Conservation (phyloP, 2,797 vertebrate species). For the Nyctibius grandis region DNA sequence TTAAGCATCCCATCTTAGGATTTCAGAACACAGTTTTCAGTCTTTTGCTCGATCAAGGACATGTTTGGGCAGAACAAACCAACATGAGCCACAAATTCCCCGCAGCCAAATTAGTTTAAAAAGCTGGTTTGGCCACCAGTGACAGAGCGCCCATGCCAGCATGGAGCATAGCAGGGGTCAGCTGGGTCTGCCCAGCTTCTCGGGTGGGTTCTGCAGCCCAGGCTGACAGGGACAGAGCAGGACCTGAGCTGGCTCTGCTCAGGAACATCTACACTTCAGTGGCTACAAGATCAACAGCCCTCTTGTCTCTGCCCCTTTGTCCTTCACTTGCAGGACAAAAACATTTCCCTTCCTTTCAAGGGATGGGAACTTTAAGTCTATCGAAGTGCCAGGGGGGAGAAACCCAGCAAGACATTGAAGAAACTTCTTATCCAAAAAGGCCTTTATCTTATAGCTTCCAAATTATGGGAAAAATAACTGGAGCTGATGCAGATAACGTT, state of each 20-base stretch:
- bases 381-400: neutral
- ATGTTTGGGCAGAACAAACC: neutral
- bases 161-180: neutral
- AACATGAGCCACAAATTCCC: neutral
- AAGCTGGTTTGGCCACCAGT: neutral
- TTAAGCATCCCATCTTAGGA: neutral
- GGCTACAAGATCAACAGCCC: neutral
- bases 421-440: neutral
- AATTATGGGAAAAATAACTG: neutral
- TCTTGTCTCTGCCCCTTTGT: neutral
- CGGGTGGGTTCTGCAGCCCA: neutral
- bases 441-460: neutral
- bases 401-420: neutral
- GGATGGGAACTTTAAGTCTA: neutral
- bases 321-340: neutral
- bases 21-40: neutral
- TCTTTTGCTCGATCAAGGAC: neutral
- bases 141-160: neutral
- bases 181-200: neutral
- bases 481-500: neutral
- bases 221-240: neutral
- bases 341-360: neutral
- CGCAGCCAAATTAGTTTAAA: neutral
- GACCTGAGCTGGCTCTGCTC: neutral
- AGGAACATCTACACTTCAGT: neutral